Percentiles rank a stretch among this genome's conserved stretches.
phyloP scores from a whole-genome alignment of 2,888 invertebrate genomes.

The Dasypolia templi region DNA sequence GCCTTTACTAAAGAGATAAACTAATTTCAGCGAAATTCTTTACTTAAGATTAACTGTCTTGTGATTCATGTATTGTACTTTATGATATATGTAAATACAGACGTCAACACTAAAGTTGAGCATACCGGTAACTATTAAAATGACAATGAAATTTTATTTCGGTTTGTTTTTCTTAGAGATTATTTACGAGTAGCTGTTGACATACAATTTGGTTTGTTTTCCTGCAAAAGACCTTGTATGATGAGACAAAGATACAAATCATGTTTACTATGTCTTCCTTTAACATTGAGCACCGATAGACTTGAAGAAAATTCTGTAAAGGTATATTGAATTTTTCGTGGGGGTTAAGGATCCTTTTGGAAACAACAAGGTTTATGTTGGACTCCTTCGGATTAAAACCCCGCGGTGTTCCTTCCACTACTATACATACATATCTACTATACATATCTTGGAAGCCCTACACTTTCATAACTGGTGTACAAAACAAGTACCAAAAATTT shows the following conservation, averaged over 20 bases:
- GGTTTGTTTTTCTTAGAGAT: slow-evolving; percentile 16
- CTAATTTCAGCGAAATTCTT: slow-evolving; percentile 29
- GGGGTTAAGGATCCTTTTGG: not conserved
- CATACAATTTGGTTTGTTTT: slow-evolving; percentile 27
- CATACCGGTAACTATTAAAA: slow-evolving; percentile 7
- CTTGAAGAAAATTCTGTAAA: not conserved
- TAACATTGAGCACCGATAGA: not conserved
- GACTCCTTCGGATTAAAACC: not conserved
- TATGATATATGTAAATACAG: not conserved
- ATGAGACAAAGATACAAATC: slow-evolving; percentile 8
- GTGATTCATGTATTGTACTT: slow-evolving; percentile 8
- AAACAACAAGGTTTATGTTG: not conserved
- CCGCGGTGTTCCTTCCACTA: too few relatives aligned
- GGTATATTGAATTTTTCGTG: not conserved
- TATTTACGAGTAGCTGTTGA: slow-evolving; percentile 1
- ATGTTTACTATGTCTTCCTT: slow-evolving; percentile 11
- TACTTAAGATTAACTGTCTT: not conserved
- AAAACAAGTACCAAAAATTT: not conserved
- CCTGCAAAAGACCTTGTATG: slow-evolving; percentile 26
- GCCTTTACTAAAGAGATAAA: slow-evolving; percentile 5
- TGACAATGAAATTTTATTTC: slow-evolving; percentile 16
- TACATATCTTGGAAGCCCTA: too few relatives aligned
- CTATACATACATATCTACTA: too few relatives aligned
- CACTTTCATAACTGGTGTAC: not conserved
- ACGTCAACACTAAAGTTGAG: not conserved